Conservation (phyloP, 2,888 invertebrate species). For the Globia sparganii region DNA sequence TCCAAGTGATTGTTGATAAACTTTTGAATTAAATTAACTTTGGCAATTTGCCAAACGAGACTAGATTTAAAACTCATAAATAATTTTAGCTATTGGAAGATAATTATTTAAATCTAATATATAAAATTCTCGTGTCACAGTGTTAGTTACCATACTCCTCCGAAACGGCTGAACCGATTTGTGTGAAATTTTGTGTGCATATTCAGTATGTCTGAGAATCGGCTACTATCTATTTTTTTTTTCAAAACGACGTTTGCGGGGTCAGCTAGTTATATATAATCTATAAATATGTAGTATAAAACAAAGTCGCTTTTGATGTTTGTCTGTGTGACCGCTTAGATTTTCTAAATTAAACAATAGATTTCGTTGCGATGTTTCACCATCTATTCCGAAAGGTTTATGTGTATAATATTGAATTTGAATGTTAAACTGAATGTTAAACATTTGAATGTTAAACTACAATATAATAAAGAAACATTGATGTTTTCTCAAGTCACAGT, state of each 20-base stretch:
- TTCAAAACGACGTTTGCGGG: too few species aligned
- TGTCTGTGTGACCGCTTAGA: too few species aligned
- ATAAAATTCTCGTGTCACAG: too few species aligned
- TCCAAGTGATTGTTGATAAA: conserved; percentile 62
- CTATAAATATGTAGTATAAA: neutral
- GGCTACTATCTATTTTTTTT: too few species aligned
- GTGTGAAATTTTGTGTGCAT: too few species aligned
- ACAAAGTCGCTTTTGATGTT: neutral
- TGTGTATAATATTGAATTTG: neutral
- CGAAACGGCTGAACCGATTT: too few species aligned
- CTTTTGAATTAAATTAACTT: conserved; percentile 60
- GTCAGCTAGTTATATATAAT: neutral
- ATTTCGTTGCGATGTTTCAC: neutral
- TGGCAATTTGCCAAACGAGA: conserved; percentile 51
- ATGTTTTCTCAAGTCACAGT: neutral
- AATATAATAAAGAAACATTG: neutral
- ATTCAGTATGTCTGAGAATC: too few species aligned
- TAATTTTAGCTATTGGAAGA: conserved; percentile 15
- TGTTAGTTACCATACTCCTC: too few species aligned
- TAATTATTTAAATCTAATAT: neutral
- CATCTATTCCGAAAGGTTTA: neutral
- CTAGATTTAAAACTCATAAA: conserved; percentile 40
- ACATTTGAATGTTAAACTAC: too few species aligned
- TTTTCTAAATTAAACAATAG: neutral
- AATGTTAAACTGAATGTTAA: too few species aligned